Percentiles rank a stretch among this genome's conserved stretches.
Evolutionary conservation across 2,797 vertebrate species (phyloP).

Genomic region (Poecilia wingei): DNA sequence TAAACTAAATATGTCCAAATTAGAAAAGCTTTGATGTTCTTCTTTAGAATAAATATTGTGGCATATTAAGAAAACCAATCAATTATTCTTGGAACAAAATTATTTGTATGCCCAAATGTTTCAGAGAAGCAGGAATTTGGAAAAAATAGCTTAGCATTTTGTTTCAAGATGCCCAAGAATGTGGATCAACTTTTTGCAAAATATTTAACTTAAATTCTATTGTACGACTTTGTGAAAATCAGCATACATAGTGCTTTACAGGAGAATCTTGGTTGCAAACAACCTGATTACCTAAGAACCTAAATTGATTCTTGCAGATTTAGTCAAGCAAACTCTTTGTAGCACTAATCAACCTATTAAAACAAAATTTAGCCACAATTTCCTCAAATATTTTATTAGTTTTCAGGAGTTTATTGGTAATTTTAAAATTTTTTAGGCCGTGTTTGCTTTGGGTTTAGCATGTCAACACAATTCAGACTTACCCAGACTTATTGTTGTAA

Average conservation of each 20-base stretch:
- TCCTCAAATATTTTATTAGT: not conserved
- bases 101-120: not conserved
- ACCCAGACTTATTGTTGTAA: not conserved
- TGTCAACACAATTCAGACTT: too few relatives aligned
- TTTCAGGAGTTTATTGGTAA: not conserved
- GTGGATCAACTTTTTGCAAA: not conserved
- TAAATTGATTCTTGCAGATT: not conserved
- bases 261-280: not conserved
- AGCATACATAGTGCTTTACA: not conserved
- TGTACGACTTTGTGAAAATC: not conserved
- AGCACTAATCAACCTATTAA: not conserved
- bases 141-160: not conserved
- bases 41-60: too few relatives aligned
- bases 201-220: not conserved
- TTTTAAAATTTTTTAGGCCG: fast-evolving
- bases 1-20: not conserved
- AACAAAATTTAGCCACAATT: not conserved
- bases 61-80: not conserved
- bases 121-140: not conserved
- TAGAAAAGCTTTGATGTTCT: too few relatives aligned
- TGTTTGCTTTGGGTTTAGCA: not conserved
- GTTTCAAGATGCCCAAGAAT: not conserved
- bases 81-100: not conserved
- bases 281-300: not conserved
- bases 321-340: not conserved